A percentile compares a stretch with the other conserved stretches of the same genome.
phyloP scores from a whole-genome alignment of 2,888 invertebrate species.

The Trimorus sp. region DNA sequence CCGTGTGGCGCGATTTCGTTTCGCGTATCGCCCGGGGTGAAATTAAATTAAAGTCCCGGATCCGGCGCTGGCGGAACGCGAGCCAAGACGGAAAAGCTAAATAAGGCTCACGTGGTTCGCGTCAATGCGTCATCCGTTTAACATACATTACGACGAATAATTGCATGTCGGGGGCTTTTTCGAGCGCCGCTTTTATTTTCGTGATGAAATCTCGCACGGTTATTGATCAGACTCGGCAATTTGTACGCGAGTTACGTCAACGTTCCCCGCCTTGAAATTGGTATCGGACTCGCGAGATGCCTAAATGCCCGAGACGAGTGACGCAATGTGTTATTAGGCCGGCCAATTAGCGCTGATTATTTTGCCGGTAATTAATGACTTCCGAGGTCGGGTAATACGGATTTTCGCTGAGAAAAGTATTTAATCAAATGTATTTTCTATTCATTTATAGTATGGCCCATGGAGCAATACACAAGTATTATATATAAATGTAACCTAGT shows the following conservation, averaged over 20 bases:
- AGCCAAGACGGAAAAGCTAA: slow-evolving; percentile 49
- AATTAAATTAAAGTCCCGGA: slow-evolving; percentile 52
- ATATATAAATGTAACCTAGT: too few relatives aligned
- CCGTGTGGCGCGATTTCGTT: slow-evolving; percentile 36
- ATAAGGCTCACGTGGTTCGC: slow-evolving; percentile 53
- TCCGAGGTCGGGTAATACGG: background rate
- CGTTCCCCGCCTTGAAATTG: slow-evolving; percentile 58
- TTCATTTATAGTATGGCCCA: background rate
- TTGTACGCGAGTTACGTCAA: slow-evolving; percentile 62
- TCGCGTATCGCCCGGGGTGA: slow-evolving; percentile 46
- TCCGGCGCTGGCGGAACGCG: slow-evolving; percentile 28
- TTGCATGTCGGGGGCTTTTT: slow-evolving; percentile 51
- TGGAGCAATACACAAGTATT: too few relatives aligned
- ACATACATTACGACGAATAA: slow-evolving; percentile 51
- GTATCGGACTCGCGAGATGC: slow-evolving; percentile 52
- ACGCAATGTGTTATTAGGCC: slow-evolving; percentile 65
- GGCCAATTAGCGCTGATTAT: slow-evolving; percentile 56
- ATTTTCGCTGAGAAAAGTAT: background rate
- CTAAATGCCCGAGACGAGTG: slow-evolving; percentile 60
- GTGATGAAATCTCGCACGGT: slow-evolving; percentile 49
- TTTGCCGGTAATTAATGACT: slow-evolving; percentile 50
- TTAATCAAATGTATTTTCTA: background rate
- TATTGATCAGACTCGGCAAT: slow-evolving; percentile 59
- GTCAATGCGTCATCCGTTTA: slow-evolving; percentile 51
- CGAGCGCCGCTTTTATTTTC: slow-evolving; percentile 47